phyloP scores from a whole-genome alignment of 1,140 invertebrate genomes.

The Antheraea pernyi region DNA sequence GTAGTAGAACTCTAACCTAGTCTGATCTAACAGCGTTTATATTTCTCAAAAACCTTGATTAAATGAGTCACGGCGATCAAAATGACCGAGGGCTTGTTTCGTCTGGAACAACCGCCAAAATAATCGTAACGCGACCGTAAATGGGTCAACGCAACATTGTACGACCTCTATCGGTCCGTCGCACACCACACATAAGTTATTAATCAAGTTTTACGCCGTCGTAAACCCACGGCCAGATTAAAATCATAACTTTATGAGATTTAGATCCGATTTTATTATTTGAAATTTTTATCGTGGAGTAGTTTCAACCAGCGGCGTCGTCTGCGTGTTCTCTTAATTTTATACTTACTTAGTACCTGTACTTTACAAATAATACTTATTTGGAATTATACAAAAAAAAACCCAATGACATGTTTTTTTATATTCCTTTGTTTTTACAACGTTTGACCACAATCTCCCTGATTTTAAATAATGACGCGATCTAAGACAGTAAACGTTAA shows the following conservation, averaged over 20 bases:
- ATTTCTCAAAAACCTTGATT: conserved; percentile 27
- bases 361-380: no score
- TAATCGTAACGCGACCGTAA: conserved; percentile 42
- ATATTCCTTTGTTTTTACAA: no score
- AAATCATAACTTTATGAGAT: conserved; percentile 73
- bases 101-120: conserved; percentile 65
- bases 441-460: no score
- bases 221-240: conserved; percentile 69
- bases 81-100: conserved; percentile 45
- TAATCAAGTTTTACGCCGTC: conserved; percentile 73
- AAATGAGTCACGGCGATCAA: conserved; percentile 32
- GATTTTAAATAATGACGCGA: no score
- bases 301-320: conserved; percentile 25
- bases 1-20: no score
- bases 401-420: no score
- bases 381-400: no score
- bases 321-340: not conserved
- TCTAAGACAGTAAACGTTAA: no score
- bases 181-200: conserved; percentile 51
- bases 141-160: conserved; percentile 70
- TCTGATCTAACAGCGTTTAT: not conserved
- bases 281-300: conserved; percentile 48
- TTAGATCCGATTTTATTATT: conserved; percentile 69
- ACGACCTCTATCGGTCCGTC: conserved; percentile 39
- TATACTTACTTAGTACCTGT: not conserved